Percentiles rank a stretch among this genome's conserved stretches.
Conservation (phyloP, 2,113 vertebrate species). For the Cinclus mexicanus region DNA sequence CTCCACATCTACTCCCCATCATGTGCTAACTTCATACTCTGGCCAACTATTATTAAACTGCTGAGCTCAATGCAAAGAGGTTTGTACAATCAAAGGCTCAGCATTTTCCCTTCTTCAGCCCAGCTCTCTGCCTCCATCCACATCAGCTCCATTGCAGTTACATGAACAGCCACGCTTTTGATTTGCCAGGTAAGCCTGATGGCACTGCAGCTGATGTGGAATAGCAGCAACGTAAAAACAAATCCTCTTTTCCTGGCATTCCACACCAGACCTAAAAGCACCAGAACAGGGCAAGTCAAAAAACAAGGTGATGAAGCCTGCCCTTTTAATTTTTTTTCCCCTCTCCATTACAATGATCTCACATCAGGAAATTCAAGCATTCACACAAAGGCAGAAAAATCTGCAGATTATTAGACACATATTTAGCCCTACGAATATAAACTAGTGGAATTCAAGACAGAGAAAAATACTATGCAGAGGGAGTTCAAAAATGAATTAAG, state of each 20-base stretch:
- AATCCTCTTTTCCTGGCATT: not conserved
- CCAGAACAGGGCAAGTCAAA: not conserved
- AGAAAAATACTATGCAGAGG: conserved; percentile 1
- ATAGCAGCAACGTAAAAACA: not conserved
- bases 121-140: not conserved
- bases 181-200: not conserved
- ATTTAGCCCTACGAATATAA: conserved; percentile 11
- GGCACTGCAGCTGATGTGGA: not conserved
- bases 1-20: not conserved
- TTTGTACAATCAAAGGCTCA: conserved; percentile 18
- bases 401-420: not conserved
- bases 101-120: not conserved
- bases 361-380: not conserved
- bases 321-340: rapidly evolving
- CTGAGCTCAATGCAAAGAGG: conserved; percentile 52
- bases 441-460: not conserved
- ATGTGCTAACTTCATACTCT: conserved; percentile 31
- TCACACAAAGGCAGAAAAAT: not conserved
- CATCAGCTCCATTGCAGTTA: not conserved
- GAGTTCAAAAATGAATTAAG: conserved; percentile 34
- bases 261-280: not conserved
- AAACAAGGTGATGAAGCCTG: not conserved
- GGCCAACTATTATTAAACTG: conserved; percentile 53
- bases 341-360: not conserved
- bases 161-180: not conserved